A percentile compares a stretch with the other conserved stretches of the same genome.
phyloP scores from a whole-genome alignment of 2,113 vertebrate genomes.

The Eurypyga helias region DNA sequence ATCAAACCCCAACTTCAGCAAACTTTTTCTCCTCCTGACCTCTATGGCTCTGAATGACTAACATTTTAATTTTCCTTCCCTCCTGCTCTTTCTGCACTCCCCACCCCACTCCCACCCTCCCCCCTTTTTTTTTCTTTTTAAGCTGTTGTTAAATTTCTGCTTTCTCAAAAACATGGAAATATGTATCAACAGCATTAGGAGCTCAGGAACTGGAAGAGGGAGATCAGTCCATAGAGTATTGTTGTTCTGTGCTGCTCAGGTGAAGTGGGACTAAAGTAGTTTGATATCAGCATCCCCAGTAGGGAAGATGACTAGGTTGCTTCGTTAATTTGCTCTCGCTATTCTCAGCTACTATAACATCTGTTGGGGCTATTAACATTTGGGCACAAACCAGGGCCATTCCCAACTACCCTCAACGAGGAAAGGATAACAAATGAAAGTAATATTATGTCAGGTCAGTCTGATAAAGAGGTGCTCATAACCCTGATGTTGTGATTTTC shows the following conservation, averaged over 20 bases:
- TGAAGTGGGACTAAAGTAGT: not conserved
- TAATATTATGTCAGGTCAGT: not conserved
- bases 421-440: not conserved
- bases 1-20: not conserved
- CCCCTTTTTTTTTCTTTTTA: not conserved
- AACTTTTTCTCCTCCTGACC: not conserved
- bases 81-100: rapidly evolving
- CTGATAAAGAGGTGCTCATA: not conserved
- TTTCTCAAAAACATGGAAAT: not conserved
- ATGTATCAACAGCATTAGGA: not conserved
- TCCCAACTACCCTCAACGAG: not conserved
- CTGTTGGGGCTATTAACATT: not conserved
- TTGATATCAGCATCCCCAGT: not conserved
- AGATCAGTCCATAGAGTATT: not conserved
- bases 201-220: not conserved
- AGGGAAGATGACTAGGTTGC: not conserved
- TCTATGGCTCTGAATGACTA: not conserved
- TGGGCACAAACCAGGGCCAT: not conserved
- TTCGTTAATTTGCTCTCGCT: not conserved
- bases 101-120: too few relatives aligned
- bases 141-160: not conserved
- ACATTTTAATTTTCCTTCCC: not conserved
- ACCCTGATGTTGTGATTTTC: rapidly evolving
- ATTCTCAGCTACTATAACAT: not conserved
- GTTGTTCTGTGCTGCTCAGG: not conserved